Evolutionary conservation across 2,113 vertebrate species (phyloP).

Genomic region (Cinclus cinclus): DNA sequence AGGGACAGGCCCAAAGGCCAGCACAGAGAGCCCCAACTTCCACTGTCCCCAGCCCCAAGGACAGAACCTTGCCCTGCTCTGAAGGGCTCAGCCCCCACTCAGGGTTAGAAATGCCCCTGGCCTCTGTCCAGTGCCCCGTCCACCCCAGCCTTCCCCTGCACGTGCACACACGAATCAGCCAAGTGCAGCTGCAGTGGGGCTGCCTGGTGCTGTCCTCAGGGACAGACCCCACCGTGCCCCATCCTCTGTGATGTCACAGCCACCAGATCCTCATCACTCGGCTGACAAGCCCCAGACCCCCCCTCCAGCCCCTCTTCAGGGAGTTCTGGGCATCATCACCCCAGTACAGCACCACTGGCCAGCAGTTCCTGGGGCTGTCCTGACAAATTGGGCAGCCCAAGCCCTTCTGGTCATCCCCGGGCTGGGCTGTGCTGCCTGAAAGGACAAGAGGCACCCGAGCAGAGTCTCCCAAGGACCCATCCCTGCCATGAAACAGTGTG

Average conservation of each 20-base stretch:
- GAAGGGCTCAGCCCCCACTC: background rate
- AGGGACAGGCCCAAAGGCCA: background rate
- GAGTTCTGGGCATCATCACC: background rate
- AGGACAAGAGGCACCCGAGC: background rate
- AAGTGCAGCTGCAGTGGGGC: background rate
- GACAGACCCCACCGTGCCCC: background rate
- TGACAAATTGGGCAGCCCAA: background rate
- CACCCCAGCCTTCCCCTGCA: background rate
- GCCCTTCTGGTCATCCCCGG: too few relatives aligned
- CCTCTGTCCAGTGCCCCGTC: too few relatives aligned
- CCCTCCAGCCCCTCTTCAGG: background rate
- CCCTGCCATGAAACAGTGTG: background rate
- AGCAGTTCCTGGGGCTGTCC: too few relatives aligned
- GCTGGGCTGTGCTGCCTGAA: background rate
- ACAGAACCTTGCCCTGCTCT: background rate
- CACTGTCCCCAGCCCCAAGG: background rate
- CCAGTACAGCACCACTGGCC: background rate
- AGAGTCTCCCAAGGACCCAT: background rate
- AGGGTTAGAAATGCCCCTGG: background rate
- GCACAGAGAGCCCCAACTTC: background rate
- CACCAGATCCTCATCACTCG: background rate
- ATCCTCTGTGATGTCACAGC: background rate
- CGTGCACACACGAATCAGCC: rapidly evolving
- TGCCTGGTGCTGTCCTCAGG: background rate
- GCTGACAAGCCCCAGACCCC: background rate